Conservation (phyloP, 37 sponge, comb jelly and placozoan genomes). For the Hexactinellida sp. region DNA sequence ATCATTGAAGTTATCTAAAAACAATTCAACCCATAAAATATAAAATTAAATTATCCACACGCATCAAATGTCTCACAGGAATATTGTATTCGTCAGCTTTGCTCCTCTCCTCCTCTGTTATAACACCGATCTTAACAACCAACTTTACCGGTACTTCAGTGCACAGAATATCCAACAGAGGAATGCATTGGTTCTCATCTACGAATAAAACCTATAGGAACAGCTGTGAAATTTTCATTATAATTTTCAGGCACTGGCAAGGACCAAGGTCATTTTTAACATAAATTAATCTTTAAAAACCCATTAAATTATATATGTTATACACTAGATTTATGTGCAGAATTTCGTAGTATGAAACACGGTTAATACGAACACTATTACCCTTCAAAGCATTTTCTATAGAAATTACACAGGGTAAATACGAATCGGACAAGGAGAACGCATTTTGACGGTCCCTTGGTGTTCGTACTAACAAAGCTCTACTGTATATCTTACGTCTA, state of each 20-base stretch:
- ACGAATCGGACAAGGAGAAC: too few relatives aligned
- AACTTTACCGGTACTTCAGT: not conserved
- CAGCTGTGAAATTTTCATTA: not conserved
- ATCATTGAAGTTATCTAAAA: not conserved
- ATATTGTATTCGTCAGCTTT: not conserved
- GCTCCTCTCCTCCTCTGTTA: not conserved
- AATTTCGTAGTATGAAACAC: too few relatives aligned
- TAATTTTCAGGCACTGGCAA: too few relatives aligned
- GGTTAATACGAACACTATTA: too few relatives aligned
- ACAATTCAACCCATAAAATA: not conserved
- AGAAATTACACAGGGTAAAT: too few relatives aligned
- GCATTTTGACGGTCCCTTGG: too few relatives aligned
- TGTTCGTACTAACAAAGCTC: too few relatives aligned
- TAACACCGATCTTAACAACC: not conserved
- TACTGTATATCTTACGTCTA: not conserved
- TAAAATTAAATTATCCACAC: not conserved
- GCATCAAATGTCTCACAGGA: not conserved
- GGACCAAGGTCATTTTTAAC: too few relatives aligned
- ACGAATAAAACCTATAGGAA: not conserved
- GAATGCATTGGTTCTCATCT: not conserved
- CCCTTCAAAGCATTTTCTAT: too few relatives aligned
- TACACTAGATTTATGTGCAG: too few relatives aligned
- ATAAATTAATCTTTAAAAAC: too few relatives aligned
- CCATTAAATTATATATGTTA: too few relatives aligned
- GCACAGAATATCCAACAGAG: not conserved